Base-by-base conservation (phyloP, 2,113 vertebrate genomes). In the Neogobius melanostomus region DNA sequence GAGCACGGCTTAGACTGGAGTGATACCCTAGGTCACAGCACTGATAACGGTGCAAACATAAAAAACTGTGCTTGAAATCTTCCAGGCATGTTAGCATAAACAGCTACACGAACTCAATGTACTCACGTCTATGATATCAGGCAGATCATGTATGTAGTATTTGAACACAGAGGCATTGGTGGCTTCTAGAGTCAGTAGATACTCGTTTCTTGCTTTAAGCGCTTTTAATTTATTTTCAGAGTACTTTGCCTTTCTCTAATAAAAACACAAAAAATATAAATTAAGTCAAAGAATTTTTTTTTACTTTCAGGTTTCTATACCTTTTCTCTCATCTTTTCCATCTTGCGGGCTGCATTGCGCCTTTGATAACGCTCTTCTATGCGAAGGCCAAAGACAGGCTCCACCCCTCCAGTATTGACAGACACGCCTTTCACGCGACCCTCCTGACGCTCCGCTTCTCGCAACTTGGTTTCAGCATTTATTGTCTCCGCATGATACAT, bases 321-420 rank as follows among this genome's bases (percentile, higher is more conserved):
- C 92, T 99, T 99, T 93, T 99, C 98, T 79, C 97, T 98, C 97
- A 99, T 99, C 92, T 99, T 99, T 90, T 99, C 97, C 77, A 99
- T 99, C 90, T 99, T 98, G 81, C 97, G 97, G 54, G 98, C 96
- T n/a, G 97, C 97, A 87, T 98, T 99, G 66, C 98, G 93, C 66
- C 98, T 93, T 91, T 98, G 97, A 81, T 98, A 96, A 64, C 95
- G 95, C 51, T 99, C 98, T 81, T 99, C 98, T 14, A 97, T 94
- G 66, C 96, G 92, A 78, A 98, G 94, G 48, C 96, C 94, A 71
- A 99, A 99, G 74, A 98, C 95, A 0, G 95, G 96, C 76, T 99
- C 97, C 47, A 91, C 95, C 9, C 94, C 94, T 5, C 95, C 94
- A 4, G 95, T 90, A 11, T 95, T 93, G 65, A 81, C 87, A 1